Evolutionary conservation across 2,797 vertebrate species (phyloP), one percentile per base, ranked within the genome.

Genomic region (Sebastes taczanowskii): DNA sequence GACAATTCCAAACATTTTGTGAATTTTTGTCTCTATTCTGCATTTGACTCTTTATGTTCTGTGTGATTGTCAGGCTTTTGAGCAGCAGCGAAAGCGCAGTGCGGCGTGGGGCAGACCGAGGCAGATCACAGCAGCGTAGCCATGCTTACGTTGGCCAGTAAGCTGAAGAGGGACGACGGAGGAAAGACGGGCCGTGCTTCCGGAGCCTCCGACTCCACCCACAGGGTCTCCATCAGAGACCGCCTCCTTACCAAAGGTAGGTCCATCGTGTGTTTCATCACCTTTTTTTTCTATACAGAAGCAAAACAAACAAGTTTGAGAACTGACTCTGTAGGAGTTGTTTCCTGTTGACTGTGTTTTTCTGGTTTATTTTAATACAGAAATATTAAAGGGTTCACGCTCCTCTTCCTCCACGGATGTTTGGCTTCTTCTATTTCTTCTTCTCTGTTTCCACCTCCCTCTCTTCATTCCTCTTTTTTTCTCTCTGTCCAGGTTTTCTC

Each of bases 181-280:
- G 95, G 97, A 86, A 96, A 95, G 92, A 95, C 97, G 1, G 94
- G 96, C 81, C 96, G 97, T 77, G 81, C 95, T 7, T 79, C 97
- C 2, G 96, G 93, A 59, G 84, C 96, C 61, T 91, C 96, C 0
- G 98, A 99, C 91, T 97, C 97, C 46, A 93, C 97, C 25, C 97
- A 98, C 85, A 96, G 98, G 82, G 96, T 99, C 81, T 99, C 98
- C 53, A 95, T 99, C 88, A 95, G 98, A 77, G 98, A 99, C 91
- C 97, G 98, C 68, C 92, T 99, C 74, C 98, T 99, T 42, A 97
- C 98, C 92, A 99, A 99, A 99, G 98, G 98, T 99, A 95, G 5
- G 5, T 32, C 56, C 14, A 0, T 25, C 1, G 1, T 6, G 42
- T 35, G 11, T 52, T 10, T 18, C 16, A 7, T 14, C 11, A 5